Evolutionary conservation across 1,140 invertebrate genomes (phyloP), one percentile per base, ranked within the genome.

Genomic region (Nasonia giraulti): DNA sequence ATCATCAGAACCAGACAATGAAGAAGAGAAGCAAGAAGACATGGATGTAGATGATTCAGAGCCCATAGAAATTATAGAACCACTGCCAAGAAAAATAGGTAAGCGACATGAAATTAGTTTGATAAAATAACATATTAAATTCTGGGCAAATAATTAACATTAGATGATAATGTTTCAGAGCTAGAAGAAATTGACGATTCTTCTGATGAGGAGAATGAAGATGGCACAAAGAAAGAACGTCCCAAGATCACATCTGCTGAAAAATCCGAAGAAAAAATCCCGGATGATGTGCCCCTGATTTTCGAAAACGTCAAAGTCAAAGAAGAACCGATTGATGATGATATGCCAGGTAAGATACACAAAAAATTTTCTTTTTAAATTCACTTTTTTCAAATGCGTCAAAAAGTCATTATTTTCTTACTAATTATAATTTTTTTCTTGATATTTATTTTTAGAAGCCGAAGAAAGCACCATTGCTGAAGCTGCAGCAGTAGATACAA

Each of bases 281-380:
- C 77, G 6, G 76, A 82, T 14, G 80, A 87, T 77, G 82, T 83
- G 10, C 84, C 77, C 10, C 27, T 87, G 11, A 89, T 88, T 83
- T 88, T 89, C 14, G 87, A 86, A 10, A 87, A 92, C 14, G 88
- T 94, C 23, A 93, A 93, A 89, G 91, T 95, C 71, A 95, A 95
- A 85, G 91, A 93, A 88, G 95, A 95, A 89, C 94, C 94, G 2
- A 86, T 94, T 10, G 95, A 95, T 88, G 79, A 93, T 20, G 94
- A 95, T n/a, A 20, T 62, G 89, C 92, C 93, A 55, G 94, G 94
- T 94, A 86, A 90, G n/a, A 47, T 33, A 31, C 31, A 31, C 23
- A 62, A 20, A 2, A 23, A 2, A 12, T 31, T 71, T 2, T 31
- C 1, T 33, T 14, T 71, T 71, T 10, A 12, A 23, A 14, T 10